phyloP scores from a whole-genome alignment of 1,140 invertebrate species.

The Portunus trituberculatus region DNA sequence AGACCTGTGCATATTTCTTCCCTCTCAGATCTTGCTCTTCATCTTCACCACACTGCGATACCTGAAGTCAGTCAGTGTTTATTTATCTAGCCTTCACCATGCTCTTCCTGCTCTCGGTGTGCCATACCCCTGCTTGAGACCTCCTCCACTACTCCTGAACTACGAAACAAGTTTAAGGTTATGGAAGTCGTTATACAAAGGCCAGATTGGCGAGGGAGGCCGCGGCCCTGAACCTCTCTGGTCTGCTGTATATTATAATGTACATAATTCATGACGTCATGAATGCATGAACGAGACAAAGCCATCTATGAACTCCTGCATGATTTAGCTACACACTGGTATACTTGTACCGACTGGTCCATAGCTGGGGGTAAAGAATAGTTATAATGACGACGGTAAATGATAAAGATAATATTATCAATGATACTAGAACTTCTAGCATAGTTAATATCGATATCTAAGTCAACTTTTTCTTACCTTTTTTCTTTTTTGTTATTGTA shows the following conservation, averaged over 20 bases:
- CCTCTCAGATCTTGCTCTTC: neutral
- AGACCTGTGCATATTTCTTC: neutral
- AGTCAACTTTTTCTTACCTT: neutral
- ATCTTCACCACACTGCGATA: neutral
- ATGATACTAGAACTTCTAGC: neutral
- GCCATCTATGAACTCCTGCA: neutral
- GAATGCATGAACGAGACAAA: slow-evolving; percentile 1
- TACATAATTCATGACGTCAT: slow-evolving; percentile 1
- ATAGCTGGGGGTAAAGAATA: slow-evolving; percentile 2
- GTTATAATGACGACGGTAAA: neutral
- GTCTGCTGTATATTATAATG: neutral
- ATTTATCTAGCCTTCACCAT: neutral
- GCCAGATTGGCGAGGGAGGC: neutral
- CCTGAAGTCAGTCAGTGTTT: no score
- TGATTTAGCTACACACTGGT: neutral
- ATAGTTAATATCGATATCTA: neutral
- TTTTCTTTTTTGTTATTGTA: neutral
- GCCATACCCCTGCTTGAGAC: neutral
- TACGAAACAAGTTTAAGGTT: neutral
- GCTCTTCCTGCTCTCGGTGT: neutral
- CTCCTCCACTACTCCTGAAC: neutral
- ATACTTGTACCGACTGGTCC: neutral
- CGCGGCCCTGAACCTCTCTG: neutral
- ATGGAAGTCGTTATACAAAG: neutral
- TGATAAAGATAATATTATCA: neutral